These are phyloP conservation scores for Paraescarpia echinospica DNA, from an alignment of 1,140 invertebrate species.

Conservation along the genomic window DNA sequence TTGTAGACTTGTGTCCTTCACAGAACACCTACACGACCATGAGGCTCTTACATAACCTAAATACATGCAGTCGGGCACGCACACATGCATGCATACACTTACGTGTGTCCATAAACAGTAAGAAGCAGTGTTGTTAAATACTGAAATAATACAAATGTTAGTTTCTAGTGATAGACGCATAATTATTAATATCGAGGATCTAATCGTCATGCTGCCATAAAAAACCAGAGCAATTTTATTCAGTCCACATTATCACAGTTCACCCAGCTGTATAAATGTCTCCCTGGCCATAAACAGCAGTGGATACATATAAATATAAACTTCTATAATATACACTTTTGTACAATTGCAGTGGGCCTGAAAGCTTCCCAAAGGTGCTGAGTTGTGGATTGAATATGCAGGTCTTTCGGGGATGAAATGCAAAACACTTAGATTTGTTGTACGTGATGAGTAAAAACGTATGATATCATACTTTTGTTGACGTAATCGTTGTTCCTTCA, in stretches of 20 bases:
- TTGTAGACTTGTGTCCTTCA: background rate
- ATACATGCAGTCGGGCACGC: background rate
- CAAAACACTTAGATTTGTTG: background rate
- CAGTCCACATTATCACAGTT: too few species aligned
- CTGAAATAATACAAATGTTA: too few species aligned
- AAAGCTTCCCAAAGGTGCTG: background rate
- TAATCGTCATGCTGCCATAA: too few species aligned
- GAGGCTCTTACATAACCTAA: background rate
- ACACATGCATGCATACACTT: background rate
- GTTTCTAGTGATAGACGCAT: too few species aligned
- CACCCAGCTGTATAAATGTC: too few species aligned
- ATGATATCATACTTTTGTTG: background rate
- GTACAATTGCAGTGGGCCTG: background rate
- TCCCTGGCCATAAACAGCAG: too few species aligned
- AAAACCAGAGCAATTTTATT: too few species aligned
- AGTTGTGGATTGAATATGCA: background rate
- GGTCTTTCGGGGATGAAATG: background rate
- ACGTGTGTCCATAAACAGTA: background rate
- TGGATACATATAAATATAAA: too few species aligned
- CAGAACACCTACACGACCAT: background rate
- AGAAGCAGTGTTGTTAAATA: too few species aligned
- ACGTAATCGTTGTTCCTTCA: conserved; percentile 39
- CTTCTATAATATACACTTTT: too few species aligned
- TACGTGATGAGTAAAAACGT: too few species aligned
- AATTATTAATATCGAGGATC: too few species aligned